Base-by-base conservation (phyloP, 2,797 vertebrate genomes). In the Synanceia verrucosa region DNA sequence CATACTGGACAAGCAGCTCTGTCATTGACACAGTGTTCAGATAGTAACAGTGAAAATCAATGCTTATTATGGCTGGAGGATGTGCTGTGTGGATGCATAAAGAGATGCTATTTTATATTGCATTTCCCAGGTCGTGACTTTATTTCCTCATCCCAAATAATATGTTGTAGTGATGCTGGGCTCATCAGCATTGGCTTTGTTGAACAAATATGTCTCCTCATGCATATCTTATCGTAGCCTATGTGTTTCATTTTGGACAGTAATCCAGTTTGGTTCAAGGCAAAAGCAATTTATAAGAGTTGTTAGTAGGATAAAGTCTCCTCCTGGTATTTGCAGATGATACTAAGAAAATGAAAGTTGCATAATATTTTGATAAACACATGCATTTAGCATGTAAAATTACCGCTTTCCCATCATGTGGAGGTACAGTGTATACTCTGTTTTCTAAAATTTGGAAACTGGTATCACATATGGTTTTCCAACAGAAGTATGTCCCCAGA, bases 1-100 rank as follows among this genome's bases (percentile, higher is more conserved):
- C 55, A 34, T 58, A 51, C 33, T 52, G 23, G 60, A 73, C 43
- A 53, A 48, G 28, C 41, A 57, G 36, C 24, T 44, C 1, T 66
- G 29, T 44, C 62, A 67, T 79, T 67, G 71, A 46, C 53, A 37
- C 44, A 37, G 26, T 9, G 23, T 36, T 21, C 8, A 26, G 21
- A 58, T 41, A 59, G 33, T 23, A 28, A n/a, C 23, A 24, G 9
- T 34, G 18, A 24, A 70, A 73, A 23, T 47, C 47, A 63, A 21
- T 28, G 19, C 6, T 36, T 39, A 23, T 52, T 26, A 75, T 44
- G 50, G 39, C 19, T 9, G 13, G 41, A 44, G 33, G 44, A 12
- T 34, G 10, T 24, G 4, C 10, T 33, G 39, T 10, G 16, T n/a
- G 13, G 21, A 31, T 46, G 18, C 10, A 8, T 4, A 58, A 24